Evolutionary conservation across 2,888 invertebrate species (phyloP), one percentile per base, ranked within the genome.

Genomic region (Belgica antarctica): DNA sequence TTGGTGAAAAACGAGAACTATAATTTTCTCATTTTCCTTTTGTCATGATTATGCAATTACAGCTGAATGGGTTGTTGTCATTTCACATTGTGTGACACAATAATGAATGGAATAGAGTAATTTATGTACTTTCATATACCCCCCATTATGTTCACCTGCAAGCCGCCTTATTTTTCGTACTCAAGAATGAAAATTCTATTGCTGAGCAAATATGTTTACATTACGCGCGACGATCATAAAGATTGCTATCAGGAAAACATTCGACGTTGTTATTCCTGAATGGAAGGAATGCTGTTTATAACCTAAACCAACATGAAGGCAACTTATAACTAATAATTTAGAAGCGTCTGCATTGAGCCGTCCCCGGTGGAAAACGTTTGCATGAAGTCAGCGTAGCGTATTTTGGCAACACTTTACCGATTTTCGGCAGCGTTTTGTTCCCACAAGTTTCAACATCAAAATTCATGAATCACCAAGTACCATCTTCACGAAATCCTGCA

Each of bases 41-140:
- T 52, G 52, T 52, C 52, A 63, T 66, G 65, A 47, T 47, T 66
- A 66, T 66, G 65, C 46, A 66, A 66, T 66, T 66, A 66, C 47
- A 46, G 15, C 12, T 66, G 65, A 66, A 66, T 66, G 47, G 17
- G 46, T 66, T 66, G 65, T 66, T 66, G 65, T 66, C 65, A 66
- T 66, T 66, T 66, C 47, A 66, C 27, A 47, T 66, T 47, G 65
- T 66, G 65, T 66, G 65, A 66, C 47, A 47, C 22, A 46, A 46
- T 66, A 66, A 66, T 66, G 65, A 66, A 47, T 66, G 47, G n/a
- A 52, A 52, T 52, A 52, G 22, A 17, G 52, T 52, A 52, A 52
- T 52, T 52, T 52, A 52, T 52, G 52, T 52, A 52, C 52, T 52
- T 15, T 52, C 52, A 52, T 19, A 22, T 22, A 22, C 52, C 52